phyloP scores from a whole-genome alignment of 2,888 invertebrate genomes.

The Drosophila neonasuta region DNA sequence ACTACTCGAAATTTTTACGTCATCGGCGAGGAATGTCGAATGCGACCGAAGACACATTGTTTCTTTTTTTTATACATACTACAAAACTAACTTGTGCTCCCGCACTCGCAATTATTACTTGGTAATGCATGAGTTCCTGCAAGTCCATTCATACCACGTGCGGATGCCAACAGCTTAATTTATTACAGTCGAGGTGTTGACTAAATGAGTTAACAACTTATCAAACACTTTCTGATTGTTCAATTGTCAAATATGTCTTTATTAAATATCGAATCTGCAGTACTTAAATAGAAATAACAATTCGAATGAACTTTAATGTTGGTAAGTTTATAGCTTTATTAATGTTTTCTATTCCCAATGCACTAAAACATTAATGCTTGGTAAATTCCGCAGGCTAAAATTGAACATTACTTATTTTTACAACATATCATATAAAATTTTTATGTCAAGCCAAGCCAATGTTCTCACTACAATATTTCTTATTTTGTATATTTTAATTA shows the following conservation, averaged over 20 bases:
- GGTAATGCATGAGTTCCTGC: background rate
- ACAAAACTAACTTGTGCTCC: conserved; percentile 22
- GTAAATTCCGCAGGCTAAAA: background rate
- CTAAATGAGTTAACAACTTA: background rate
- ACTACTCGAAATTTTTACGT: conserved; percentile 65
- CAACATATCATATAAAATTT: background rate
- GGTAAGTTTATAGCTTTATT: no score
- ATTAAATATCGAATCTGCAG: background rate
- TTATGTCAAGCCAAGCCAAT: background rate
- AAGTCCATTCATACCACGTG: background rate
- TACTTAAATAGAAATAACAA: no score
- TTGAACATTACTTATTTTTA: background rate
- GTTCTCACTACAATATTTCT: background rate
- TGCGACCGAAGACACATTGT: conserved; percentile 13
- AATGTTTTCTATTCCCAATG: background rate
- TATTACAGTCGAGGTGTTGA: background rate
- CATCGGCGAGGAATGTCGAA: conserved; percentile 60
- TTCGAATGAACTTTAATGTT: no score
- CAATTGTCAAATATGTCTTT: background rate
- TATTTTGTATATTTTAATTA: background rate
- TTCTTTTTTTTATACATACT: conserved; percentile 8
- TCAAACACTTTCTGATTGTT: background rate
- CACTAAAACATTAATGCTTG: no score
- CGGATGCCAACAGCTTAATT: background rate
- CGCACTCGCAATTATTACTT: conserved; percentile 18